Evolutionary conservation across 2,797 vertebrate species (phyloP), one percentile per base, ranked within the genome.

Genomic region (Cuniculus paca): DNA sequence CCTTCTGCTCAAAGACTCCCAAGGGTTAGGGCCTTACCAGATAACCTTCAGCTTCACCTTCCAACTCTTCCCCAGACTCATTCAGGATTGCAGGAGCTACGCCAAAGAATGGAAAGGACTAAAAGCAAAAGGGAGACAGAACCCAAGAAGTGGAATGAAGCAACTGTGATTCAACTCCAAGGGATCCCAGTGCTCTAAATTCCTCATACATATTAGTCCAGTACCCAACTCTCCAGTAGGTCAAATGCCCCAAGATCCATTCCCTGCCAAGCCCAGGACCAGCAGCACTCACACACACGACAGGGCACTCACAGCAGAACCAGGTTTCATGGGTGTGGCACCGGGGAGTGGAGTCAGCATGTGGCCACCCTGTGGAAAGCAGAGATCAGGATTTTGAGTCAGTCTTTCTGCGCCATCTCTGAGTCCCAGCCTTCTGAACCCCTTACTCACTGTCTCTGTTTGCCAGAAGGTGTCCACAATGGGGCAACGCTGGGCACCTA

Each of bases 391-490:
- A 11, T 6, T 83, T 80, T 91, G 84, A 95, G 56, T 60, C 84
- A 90, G 82, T 96, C 61, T 94, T 89, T 42, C 56, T 50, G 92
- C n/a, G 82, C 0, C 52, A 39, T 94, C 65, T 86, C 94, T 65
- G 45, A 84, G 54, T 56, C 58, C 93, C 79, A 95, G 42, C 48
- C 90, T 93, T 88, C 70, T 84, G 75, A 1, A 94, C 34, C 93
- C 70, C 61, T 96, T 65, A 98, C 99, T 98, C 88, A 99, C 99
- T 1, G 99, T 99, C 98, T 99, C 99, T 0, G 99, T 99, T 98
- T 99, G 99, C 99, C 99, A 99, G 98, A 99, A 99, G 0, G 99
- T 99, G 98, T 99, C 99, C 68, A 99, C 99, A 0, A 99, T 98
- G 6, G 99, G 99, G 96, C 99, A 99, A 94, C 98, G 98, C 97